phyloP scores from a whole-genome alignment of 1,140 invertebrate species.

The Diploscapter pachys region DNA sequence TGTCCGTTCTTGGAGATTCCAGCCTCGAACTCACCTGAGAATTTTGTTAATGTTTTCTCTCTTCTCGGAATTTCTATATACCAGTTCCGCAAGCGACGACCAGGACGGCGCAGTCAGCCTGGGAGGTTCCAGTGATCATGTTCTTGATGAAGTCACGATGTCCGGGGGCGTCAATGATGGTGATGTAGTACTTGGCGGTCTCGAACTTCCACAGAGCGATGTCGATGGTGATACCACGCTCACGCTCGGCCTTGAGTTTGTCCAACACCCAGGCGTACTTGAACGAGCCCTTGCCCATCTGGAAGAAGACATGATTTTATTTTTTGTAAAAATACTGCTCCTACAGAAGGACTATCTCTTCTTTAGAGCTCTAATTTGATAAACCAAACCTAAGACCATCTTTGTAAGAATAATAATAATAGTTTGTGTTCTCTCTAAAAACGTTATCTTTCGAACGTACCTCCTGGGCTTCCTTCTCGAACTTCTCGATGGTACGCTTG shows the following conservation, averaged over 20 bases:
- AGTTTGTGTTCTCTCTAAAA: not conserved
- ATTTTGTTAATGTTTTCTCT: constrained; percentile 55
- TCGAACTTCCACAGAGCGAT: constrained; percentile 99
- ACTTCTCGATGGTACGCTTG: constrained; percentile 91
- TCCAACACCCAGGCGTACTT: constrained; percentile 97
- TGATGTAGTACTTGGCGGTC: constrained; percentile 92
- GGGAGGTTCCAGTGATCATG: constrained; percentile 83
- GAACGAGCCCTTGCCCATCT: constrained; percentile 96
- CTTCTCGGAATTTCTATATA: no score
- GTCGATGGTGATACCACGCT: constrained; percentile 98
- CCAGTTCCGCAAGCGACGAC: constrained; percentile 91
- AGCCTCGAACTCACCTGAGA: constrained; percentile 79
- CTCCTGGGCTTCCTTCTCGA: constrained; percentile 85
- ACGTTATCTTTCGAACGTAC: not conserved
- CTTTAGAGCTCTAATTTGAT: no score
- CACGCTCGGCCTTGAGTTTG: constrained; percentile 89
- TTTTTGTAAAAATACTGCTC: not conserved
- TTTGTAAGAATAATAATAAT: no score
- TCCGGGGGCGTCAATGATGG: constrained; percentile 97
- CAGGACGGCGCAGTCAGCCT: constrained; percentile 93
- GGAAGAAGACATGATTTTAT: constrained; percentile 55
- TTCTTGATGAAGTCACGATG: constrained; percentile 99
- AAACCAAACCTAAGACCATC: no score
- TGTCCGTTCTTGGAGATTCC: constrained; percentile 98
- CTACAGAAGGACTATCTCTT: no score